Conservation (phyloP, 1,140 invertebrate genomes). For the Heliothis subflexa region DNA sequence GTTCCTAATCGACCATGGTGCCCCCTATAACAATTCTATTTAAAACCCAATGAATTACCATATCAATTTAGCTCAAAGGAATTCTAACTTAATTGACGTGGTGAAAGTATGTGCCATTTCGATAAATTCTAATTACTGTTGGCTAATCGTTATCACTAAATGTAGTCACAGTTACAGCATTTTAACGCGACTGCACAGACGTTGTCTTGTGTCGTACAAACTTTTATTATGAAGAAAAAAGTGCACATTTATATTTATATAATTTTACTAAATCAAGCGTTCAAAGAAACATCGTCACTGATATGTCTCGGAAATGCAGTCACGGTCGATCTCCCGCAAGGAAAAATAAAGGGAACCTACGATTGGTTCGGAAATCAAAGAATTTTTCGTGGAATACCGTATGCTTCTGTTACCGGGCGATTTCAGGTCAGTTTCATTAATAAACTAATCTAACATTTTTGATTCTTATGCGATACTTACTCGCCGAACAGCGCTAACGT, state of each 20-base stretch:
- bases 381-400: slow-evolving; percentile 63
- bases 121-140: not conserved
- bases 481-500: too few species aligned
- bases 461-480: not conserved
- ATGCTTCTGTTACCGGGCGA: slow-evolving; percentile 56
- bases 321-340: slow-evolving; percentile 52
- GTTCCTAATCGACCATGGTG: not conserved
- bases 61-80: not conserved
- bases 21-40: not conserved
- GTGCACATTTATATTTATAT: not conserved
- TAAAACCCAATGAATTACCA: not conserved
- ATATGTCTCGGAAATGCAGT: not conserved
- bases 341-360: slow-evolving; percentile 55
- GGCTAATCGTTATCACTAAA: not conserved
- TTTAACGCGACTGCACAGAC: not conserved
- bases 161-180: not conserved
- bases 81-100: not conserved
- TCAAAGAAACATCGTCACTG: not conserved
- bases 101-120: not conserved
- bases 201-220: not conserved
- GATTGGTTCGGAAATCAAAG: slow-evolving; percentile 40
- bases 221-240: slow-evolving; percentile 2
- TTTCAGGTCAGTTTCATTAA: slow-evolving; percentile 54
- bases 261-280: not conserved
- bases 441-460: not conserved